Base-by-base conservation (phyloP, 2,888 invertebrate genomes). In the Argyresthia albistria region DNA sequence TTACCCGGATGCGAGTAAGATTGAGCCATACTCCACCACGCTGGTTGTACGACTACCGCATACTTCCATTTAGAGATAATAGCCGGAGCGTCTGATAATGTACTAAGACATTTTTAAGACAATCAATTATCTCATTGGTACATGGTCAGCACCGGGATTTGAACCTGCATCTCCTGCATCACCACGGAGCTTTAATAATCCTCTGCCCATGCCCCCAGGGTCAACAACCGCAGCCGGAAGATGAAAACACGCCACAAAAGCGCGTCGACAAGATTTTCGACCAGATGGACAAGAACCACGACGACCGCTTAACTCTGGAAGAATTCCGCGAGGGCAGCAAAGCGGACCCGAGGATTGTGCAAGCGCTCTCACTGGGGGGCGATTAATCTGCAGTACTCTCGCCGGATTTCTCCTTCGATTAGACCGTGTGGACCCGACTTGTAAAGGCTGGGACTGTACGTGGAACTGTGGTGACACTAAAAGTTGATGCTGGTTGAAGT, bases 281-380 rank as follows among this genome's bases (percentile, higher is more conserved):
- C 81, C 97, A 98, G 78, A 97, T 98, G 97, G 99, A 99, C 88
- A 98, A 95, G 89, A 97, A 99, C 81, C 97, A 98, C 87, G 98
- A 98, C 82, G 97, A 98, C 84, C 93, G 95, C 66, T 90, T 98
- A 64, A 97, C 97, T 46, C 90, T 98, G 64, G 98, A 98, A 70
- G 97, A 98, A 81, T 97, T 97, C 89, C 93, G 97, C 67, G 97
- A 98, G 87, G 98, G 98, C 61, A 97, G 97, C 86, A 98, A 99
- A 88, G 97, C 97, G 54, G 98, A 99, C 86, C 98, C 98, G 39
- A 93, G 98, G 79, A 99, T 99, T 76, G 97, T 99, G 55, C 98
- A 98, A 84, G 98, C 98, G 52, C 90, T 98, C 59, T 94, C 95
- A 50, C 89, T 96, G 62, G 95, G 95, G 63, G 91, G 92, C 70